A percentile compares a stretch with the other conserved stretches of the same genome.
phyloP scores from a whole-genome alignment of 2,888 invertebrate genomes.

The Oegoconia quadripuncta region DNA sequence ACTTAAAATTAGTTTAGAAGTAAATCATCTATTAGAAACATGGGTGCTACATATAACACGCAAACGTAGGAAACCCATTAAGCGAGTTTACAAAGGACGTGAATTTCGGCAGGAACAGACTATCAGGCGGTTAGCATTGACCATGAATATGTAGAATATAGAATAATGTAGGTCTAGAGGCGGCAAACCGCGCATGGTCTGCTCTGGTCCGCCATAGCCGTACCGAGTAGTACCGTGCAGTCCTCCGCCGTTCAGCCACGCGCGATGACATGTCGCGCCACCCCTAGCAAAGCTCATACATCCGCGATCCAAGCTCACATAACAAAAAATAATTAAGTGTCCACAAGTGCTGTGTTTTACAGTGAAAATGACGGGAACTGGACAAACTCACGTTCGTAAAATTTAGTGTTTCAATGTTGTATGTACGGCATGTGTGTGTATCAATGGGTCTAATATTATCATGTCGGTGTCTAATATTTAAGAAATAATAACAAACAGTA shows the following conservation, averaged over 20 bases:
- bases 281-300: slow-evolving; percentile 18
- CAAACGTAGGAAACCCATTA: background rate
- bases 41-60: too few species aligned
- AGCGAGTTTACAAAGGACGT: slow-evolving; percentile 19
- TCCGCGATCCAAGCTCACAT: background rate
- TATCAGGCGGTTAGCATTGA: slow-evolving; percentile 53
- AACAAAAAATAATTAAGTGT: slow-evolving; percentile 24
- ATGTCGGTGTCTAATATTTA: slow-evolving; percentile 31
- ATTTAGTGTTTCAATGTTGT: slow-evolving; percentile 59
- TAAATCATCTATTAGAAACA: too few species aligned
- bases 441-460: slow-evolving; percentile 46
- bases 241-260: slow-evolving; percentile 50
- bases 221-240: slow-evolving; percentile 37
- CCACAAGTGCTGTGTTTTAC: slow-evolving; percentile 35
- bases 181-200: slow-evolving; percentile 38
- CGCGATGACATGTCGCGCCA: slow-evolving; percentile 60
- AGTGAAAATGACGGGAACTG: slow-evolving; percentile 43
- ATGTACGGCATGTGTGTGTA: slow-evolving; percentile 38
- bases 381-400: slow-evolving; percentile 66
- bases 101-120: slow-evolving; percentile 36
- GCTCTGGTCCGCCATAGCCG: slow-evolving; percentile 18
- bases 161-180: slow-evolving; percentile 15
- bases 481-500: slow-evolving; percentile 9
- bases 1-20: too few species aligned
- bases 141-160: slow-evolving; percentile 42